Base-by-base conservation (phyloP, 2,113 vertebrate genomes). In the Alouatta palliata region DNA sequence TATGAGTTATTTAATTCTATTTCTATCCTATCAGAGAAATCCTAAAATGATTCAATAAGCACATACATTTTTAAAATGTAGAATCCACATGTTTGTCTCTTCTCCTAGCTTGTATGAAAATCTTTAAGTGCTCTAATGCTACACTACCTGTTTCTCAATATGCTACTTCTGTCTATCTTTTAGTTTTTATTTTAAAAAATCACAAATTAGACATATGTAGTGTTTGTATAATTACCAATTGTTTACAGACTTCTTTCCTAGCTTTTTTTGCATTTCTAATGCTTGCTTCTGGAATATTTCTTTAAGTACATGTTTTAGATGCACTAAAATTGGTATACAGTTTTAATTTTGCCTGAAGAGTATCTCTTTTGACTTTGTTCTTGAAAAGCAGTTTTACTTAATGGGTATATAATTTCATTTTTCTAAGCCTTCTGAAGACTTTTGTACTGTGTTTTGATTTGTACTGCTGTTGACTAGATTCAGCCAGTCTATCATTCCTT, bases 1-100 rank as follows among this genome's bases (percentile, higher is more conserved):
- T 80, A 64, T 56, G 68, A 43, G 45, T 77, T 70, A n/a, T 68
- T 82, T 77, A 70, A n/a, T 83, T 76, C 30, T 40, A 47, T 80
- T 87, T 75, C 49, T 94, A 25, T 56, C 58, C 45, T 84, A 49
- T 83, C 87, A 76, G 17, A 87, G 35, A 9, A 90, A 10, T 25
- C 73, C 3, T 76, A 73, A 90, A 93, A 73, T 73, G 66, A 91
- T 70, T 95, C 73, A 92, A 19, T 43, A 90, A 85, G 43, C 49
- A 95, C 20, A 23, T 9, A 49, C 23, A 21, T 83, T 76, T 70
- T 27, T 66, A 54, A 77, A 76, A 23, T 43, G 30, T 43, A 75
- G 12, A 92, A 49, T 80, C 27, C 37, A 40, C 54, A 85, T 25
- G 54, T 95, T 94, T 79, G 77, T n/a, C 20, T n/a, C 16, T 81